Base-by-base conservation (phyloP, 2,888 invertebrate species). In the Meandrusa payeni region DNA sequence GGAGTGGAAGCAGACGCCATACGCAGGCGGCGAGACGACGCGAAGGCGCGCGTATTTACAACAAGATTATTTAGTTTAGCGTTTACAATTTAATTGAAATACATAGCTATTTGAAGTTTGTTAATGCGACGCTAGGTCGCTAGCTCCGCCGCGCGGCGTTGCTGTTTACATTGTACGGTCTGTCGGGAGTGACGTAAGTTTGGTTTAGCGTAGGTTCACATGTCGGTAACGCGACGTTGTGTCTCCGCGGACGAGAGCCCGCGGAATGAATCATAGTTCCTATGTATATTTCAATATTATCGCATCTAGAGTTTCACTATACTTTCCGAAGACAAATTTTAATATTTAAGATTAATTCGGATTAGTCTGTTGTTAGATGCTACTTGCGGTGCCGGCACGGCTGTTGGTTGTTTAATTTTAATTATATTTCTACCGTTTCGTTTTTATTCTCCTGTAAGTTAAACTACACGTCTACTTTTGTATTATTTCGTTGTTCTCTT, bases 261-360 rank as follows among this genome's bases (percentile, higher is more conserved):
- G 83, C 85, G 87, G 85, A 74, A 76, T 69, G 81, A 85, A 87
- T 87, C 86, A 89, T 88, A 88, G 88, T 89, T 89, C 88, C 88
- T 89, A 89, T 88, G 87, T 88, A 88, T 85, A 88, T 88, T 87
- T 89, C 88, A 89, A 87, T 87, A 86, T 86, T 85, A 82, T 80
- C 83, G 86, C 87, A 83, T 86, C 83, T 87, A 87, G 82, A 85
- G 85, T 86, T 86, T 87, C 85, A 83, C 81, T 85, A 82, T 86
- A 85, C 85, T 87, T 86, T 83, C 87, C 86, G 85, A 86, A 87
- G 77, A 86, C 86, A 85, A 85, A 85, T 86, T 86, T 83, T 86
- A 86, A 85, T 85, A 83, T 86, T 85, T 87, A 87, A 87, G 85
- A 85, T 83, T 86, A 61, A 85, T 85, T 86, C 86, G 87, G 83